Base-by-base conservation (phyloP, 2,888 invertebrate genomes). In the Tetropium fuscum region DNA sequence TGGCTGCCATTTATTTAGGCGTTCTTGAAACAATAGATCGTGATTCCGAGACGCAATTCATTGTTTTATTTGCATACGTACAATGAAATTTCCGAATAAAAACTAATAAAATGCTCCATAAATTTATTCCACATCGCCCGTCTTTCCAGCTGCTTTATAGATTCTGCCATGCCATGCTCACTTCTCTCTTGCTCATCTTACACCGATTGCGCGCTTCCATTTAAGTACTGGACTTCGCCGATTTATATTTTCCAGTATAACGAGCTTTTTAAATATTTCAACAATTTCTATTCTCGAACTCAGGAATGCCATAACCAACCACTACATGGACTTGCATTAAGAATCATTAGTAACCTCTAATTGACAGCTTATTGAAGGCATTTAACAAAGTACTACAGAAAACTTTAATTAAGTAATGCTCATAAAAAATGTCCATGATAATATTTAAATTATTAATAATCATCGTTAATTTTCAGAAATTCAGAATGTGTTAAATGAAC, bases 31-130 rank as follows among this genome's bases (percentile, higher is more conserved):
- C 70, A 71, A 70, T 69, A 69, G 68, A 66, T 60, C 57, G 47
- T 73, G 74, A 74, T 77, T 73, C 69, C 72, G 71, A 72, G 75
- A 72, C 75, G 75, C 72, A 72, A 72, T 73, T 72, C 72, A 71
- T 73, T 74, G 72, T 71, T 76, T 74, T 76, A 78, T 79, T 79
- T 79, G 78, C 78, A 78, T 79, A 78, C 77, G 75, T 77, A 77
- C 79, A 77, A 77, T 77, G 78, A 79, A 78, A 79, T 78, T 76
- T 76, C 67, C 74, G 75, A 76, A 77, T 76, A 77, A 78, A 78
- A 78, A 77, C 75, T 78, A 77, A 78, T 78, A 78, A 78, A 78
- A 73, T 68, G 66, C 73, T 68, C 73, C 65, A 74, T 78, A 77
- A 78, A 78, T 78, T 78, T 77, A 56, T 43, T 45, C 25, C 25